phyloP scores from a whole-genome alignment of 1,140 invertebrate species.

The Diorhabda carinulata region DNA sequence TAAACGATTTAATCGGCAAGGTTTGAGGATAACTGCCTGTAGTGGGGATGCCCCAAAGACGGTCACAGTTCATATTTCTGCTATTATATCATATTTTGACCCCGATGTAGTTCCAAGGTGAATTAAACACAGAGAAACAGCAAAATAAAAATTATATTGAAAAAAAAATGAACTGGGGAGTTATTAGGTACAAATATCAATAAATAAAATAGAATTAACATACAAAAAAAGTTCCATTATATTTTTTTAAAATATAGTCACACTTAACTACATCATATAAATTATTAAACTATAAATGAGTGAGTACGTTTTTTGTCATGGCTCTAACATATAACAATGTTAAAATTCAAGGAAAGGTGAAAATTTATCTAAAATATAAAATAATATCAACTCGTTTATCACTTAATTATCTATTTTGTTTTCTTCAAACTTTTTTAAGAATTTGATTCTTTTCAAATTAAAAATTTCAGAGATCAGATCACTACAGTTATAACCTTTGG shows the following conservation, averaged over 20 bases:
- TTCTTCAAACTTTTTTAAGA: constrained; percentile 7
- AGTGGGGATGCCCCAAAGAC: no score
- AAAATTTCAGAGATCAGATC: neutral
- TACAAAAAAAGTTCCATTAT: constrained; percentile 17
- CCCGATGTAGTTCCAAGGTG: no score
- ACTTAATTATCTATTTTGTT: constrained; percentile 10
- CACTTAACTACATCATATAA: constrained; percentile 11
- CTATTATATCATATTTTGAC: no score
- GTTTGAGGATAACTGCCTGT: no score
- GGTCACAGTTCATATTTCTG: no score
- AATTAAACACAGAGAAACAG: neutral
- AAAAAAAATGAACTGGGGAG: neutral
- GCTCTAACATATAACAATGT: constrained; percentile 20
- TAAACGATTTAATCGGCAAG: no score
- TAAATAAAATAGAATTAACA: neutral
- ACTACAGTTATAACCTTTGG: neutral
- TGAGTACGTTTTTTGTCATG: constrained; percentile 5
- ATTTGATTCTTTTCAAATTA: neutral
- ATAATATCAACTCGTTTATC: constrained; percentile 22
- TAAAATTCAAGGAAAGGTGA: constrained; percentile 18
- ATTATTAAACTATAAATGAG: constrained; percentile 21
- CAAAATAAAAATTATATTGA: neutral
- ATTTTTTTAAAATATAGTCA: constrained; percentile 19
- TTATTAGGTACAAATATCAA: neutral
- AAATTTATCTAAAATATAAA: constrained; percentile 21